Evolutionary conservation across 2,113 vertebrate genomes (phyloP).

Genomic region (Tichodroma muraria): DNA sequence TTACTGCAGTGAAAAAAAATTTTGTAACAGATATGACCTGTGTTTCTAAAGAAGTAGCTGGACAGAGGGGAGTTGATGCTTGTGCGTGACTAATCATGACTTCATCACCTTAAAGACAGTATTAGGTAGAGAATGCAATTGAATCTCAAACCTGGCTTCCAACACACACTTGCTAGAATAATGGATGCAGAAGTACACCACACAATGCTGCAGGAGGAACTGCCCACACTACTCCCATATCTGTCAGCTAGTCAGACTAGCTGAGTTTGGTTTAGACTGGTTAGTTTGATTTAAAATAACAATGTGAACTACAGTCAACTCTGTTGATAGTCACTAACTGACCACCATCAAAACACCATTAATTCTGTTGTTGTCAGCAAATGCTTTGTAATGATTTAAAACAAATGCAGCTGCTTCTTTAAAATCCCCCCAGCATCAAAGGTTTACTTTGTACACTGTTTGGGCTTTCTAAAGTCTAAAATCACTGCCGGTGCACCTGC

Average conservation of each 20-base stretch:
- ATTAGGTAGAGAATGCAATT: neutral
- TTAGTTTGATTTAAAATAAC: slow-evolving; percentile 63
- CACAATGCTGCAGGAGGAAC: neutral
- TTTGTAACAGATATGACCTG: neutral
- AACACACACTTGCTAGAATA: neutral
- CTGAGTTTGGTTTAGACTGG: neutral
- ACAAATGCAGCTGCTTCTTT: slow-evolving; percentile 4
- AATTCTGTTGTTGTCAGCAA: slow-evolving; percentile 63
- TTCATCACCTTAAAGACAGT: neutral
- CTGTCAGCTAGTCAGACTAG: slow-evolving; percentile 17
- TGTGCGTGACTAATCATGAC: neutral
- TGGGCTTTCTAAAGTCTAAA: slow-evolving; percentile 58
- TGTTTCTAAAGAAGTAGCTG: neutral
- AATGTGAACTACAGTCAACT: slow-evolving; percentile 48
- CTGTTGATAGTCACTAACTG: slow-evolving; percentile 55
- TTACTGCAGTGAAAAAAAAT: neutral
- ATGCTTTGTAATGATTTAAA: slow-evolving; percentile 64
- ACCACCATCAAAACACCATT: slow-evolving; percentile 45
- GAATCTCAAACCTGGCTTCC: neutral
- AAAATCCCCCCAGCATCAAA: slow-evolving; percentile 31
- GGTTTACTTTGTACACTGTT: slow-evolving; percentile 60
- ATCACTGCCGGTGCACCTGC: slow-evolving; percentile 70
- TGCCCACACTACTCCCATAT: neutral
- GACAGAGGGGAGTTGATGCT: neutral
- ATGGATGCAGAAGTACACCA: neutral